These are phyloP conservation scores for Petrocephalus schoutedeni DNA, from an alignment of 2,797 vertebrate species.

Conservation along the genomic window DNA sequence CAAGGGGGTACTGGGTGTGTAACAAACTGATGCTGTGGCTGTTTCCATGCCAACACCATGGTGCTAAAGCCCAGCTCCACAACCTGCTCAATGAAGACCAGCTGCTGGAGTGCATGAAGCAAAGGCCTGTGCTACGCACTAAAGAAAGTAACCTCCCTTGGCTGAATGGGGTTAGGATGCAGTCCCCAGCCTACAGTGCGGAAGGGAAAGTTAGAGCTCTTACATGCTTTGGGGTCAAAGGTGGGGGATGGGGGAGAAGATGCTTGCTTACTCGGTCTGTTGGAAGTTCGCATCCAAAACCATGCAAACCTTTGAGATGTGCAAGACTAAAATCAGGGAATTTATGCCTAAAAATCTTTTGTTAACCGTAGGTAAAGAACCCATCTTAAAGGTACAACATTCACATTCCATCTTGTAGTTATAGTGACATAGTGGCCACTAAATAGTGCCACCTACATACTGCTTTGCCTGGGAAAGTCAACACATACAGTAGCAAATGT, in stretches of 20 bases:
- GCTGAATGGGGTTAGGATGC: not conserved
- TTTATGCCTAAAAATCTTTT: not conserved
- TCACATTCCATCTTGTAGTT: not conserved
- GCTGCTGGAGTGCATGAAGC: not conserved
- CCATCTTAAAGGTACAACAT: not conserved
- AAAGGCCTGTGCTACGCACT: not conserved
- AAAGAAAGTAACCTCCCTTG: not conserved
- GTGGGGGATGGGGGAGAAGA: not conserved
- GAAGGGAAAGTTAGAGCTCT: not conserved
- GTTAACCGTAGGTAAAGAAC: not conserved
- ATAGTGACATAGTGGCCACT: not conserved
- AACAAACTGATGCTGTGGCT: not conserved
- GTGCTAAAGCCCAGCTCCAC: not conserved
- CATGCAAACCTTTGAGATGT: not conserved
- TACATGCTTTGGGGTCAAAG: constrained; percentile 36
- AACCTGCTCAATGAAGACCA: not conserved
- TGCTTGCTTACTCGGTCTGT: not conserved
- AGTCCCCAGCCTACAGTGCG: not conserved
- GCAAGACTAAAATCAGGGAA: not conserved
- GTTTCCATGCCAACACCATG: not conserved
- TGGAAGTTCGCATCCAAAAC: not conserved
- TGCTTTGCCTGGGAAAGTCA: not conserved
- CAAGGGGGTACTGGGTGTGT: constrained; percentile 27
- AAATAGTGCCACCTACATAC: not conserved
- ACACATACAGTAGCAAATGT: not conserved